Conservation (phyloP, 2,888 invertebrate species). For the Lysandra bellargus region DNA sequence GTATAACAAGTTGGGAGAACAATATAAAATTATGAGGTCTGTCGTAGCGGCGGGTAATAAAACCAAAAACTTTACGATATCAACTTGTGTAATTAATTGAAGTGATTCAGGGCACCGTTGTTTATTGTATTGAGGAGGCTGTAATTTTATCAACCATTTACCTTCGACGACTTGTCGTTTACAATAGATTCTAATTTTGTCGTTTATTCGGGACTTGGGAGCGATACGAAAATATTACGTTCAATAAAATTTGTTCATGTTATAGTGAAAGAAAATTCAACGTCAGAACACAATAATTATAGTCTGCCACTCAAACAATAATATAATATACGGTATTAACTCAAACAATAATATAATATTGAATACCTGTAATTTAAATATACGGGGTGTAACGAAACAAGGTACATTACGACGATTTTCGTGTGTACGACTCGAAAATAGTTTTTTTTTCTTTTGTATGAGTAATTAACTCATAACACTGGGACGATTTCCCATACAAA, state of each 20-base stretch:
- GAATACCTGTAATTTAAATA: no score
- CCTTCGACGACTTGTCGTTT: conserved; percentile 18
- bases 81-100: conserved; percentile 23
- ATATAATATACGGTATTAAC: no score
- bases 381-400: no score
- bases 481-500: no score
- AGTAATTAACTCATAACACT: no score
- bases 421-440: no score
- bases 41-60: conserved; percentile 8
- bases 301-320: no score
- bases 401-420: no score
- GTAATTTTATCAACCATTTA: conserved; percentile 12
- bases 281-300: no score
- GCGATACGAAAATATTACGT: background rate
- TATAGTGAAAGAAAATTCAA: no score
- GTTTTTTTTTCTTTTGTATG: no score
- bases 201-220: background rate
- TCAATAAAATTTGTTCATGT: background rate
- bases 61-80: conserved; percentile 2
- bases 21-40: background rate
- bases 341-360: no score
- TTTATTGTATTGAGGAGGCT: conserved; percentile 9
- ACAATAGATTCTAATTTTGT: conserved; percentile 7
- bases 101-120: background rate
- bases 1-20: background rate